Evolutionary conservation across 2,797 vertebrate species (phyloP).

Genomic region (Pangasius krempfi): DNA sequence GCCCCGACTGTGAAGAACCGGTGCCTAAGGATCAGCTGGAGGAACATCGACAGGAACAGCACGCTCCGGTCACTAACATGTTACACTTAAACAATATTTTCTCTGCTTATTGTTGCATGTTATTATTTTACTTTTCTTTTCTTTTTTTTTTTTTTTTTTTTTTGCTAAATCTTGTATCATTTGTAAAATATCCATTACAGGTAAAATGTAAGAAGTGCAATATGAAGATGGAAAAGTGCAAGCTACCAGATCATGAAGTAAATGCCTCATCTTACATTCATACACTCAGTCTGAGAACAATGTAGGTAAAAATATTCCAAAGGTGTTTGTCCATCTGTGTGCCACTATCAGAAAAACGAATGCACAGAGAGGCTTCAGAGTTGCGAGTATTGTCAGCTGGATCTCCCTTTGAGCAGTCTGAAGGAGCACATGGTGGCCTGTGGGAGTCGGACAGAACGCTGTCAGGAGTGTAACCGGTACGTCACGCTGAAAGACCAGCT

Average conservation of each 20-base stretch:
- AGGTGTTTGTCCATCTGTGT: neutral
- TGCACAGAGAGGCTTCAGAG: conserved; percentile 63
- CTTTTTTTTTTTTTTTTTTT: neutral
- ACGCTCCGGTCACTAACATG: conserved; percentile 63
- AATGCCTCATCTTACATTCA: neutral
- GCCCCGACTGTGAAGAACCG: conserved; percentile 73
- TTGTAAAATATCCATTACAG: conserved; percentile 54
- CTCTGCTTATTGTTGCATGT: neutral
- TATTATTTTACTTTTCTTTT: no score
- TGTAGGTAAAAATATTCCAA: neutral
- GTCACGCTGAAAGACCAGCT: conserved; percentile 65
- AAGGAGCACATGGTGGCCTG: conserved; percentile 69
- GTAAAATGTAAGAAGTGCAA: conserved; percentile 71
- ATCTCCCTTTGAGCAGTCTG: conserved; percentile 67
- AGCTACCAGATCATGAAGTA: conserved; percentile 71
- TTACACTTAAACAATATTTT: neutral
- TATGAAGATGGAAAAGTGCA: conserved; percentile 66
- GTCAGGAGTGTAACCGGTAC: conserved; percentile 71
- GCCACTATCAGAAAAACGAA: conserved; percentile 66
- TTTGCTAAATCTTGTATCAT: neutral
- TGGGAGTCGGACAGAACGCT: conserved; percentile 72
- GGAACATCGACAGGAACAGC: conserved; percentile 70
- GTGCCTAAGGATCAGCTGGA: conserved; percentile 68
- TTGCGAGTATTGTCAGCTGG: conserved; percentile 78
- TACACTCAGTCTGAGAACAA: neutral